Percentiles rank a stretch among this genome's conserved stretches.
These are phyloP conservation scores for Labeo rohita DNA, from an alignment of 2,113 vertebrate genomes.

Conservation along the genomic window DNA sequence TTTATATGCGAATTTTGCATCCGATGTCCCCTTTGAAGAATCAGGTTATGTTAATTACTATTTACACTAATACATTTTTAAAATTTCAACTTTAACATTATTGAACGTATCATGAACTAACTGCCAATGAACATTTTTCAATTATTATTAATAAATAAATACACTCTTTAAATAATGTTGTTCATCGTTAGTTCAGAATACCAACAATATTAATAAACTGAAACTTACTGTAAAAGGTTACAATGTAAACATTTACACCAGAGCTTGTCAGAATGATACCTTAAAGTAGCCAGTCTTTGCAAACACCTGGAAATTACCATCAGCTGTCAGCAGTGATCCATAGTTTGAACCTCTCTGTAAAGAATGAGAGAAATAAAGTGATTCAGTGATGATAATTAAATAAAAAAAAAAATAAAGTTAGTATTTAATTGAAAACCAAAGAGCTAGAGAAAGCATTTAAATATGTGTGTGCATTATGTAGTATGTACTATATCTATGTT, in stretches of 20 bases:
- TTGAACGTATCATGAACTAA: background rate
- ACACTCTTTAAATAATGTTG: background rate
- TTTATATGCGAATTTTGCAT: background rate
- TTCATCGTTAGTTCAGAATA: background rate
- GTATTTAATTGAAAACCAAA: background rate
- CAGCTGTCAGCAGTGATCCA: constrained; percentile 84
- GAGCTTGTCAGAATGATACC: constrained; percentile 66
- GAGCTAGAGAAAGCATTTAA: background rate
- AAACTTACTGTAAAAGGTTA: background rate
- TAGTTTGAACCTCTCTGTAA: constrained; percentile 88
- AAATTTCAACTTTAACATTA: background rate
- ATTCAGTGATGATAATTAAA: background rate
- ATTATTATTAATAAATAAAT: background rate
- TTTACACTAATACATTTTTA: background rate
- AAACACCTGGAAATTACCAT: constrained; percentile 88
- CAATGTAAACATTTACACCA: background rate
- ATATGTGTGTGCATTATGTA: background rate
- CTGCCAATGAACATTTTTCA: background rate
- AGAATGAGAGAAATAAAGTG: background rate
- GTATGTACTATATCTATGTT: background rate
- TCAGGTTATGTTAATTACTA: background rate
- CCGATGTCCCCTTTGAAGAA: too few relatives aligned
- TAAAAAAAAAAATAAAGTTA: background rate
- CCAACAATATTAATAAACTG: background rate
- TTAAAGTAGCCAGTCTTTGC: constrained; percentile 92